Evolutionary conservation across 2,888 invertebrate genomes (phyloP).

Genomic region (Caenorhabditis sp.): DNA sequence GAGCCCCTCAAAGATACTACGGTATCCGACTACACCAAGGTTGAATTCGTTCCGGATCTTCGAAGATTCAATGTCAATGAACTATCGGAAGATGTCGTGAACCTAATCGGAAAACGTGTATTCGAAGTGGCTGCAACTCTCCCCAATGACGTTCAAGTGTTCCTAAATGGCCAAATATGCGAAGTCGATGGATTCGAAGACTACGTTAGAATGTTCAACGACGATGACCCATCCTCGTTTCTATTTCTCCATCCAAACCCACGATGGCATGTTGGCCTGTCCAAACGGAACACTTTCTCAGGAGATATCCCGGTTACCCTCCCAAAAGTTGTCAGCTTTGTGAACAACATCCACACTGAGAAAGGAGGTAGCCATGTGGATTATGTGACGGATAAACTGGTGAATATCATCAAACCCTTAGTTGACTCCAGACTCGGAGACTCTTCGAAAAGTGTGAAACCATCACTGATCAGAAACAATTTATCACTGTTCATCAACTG

Average conservation of each 20-base stretch:
- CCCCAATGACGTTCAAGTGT: slow-evolving; percentile 90
- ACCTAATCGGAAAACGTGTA: slow-evolving; percentile 88
- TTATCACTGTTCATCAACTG: slow-evolving; percentile 98
- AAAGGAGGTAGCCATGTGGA: slow-evolving; percentile 99
- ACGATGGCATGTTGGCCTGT: slow-evolving; percentile 97
- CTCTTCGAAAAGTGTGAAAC: slow-evolving; percentile 91
- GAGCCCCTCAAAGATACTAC: background rate
- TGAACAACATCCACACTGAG: slow-evolving; percentile 97
- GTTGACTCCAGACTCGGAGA: slow-evolving; percentile 90
- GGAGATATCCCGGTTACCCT: background rate
- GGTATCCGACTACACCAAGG: slow-evolving; percentile 81
- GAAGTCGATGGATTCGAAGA: slow-evolving; percentile 92
- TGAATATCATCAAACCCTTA: slow-evolving; percentile 90
- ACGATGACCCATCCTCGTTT: slow-evolving; percentile 5
- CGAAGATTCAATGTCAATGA: slow-evolving; percentile 94
- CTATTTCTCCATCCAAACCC: slow-evolving; percentile 84
- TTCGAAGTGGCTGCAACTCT: slow-evolving; percentile 95
- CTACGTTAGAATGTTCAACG: slow-evolving; percentile 91
- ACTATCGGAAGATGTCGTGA: slow-evolving; percentile 88
- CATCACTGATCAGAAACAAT: slow-evolving; percentile 94
- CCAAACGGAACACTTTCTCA: slow-evolving; percentile 83
- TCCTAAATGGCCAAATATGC: slow-evolving; percentile 88
- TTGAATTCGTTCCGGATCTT: slow-evolving; percentile 96
- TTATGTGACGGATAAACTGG: slow-evolving; percentile 92
- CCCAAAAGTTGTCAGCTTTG: slow-evolving; percentile 90